Percentiles rank a stretch among this genome's conserved stretches.
These are phyloP conservation scores for Sthenelais limicola DNA, from an alignment of 2,888 invertebrate genomes.

Conservation along the genomic window DNA sequence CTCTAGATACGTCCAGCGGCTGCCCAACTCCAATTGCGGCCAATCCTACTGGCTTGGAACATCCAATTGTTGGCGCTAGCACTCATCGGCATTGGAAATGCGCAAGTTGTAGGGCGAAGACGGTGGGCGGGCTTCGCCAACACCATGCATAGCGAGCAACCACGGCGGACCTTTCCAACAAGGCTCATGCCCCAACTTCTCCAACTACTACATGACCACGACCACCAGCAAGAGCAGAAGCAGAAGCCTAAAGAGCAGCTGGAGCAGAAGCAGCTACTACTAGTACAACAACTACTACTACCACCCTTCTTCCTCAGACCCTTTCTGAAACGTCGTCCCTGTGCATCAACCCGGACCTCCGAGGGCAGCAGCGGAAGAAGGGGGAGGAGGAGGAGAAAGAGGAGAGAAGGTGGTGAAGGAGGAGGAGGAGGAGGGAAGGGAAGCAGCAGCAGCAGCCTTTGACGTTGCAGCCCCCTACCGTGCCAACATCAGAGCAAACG, in stretches of 20 bases:
- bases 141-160: constrained; percentile 35
- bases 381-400: too few species aligned
- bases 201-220: neutral
- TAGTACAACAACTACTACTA: neutral
- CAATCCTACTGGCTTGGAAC: too few species aligned
- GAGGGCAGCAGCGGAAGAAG: neutral
- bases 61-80: too few species aligned
- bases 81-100: constrained; percentile 43
- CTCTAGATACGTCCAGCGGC: too few species aligned
- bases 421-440: too few species aligned
- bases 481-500: neutral
- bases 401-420: too few species aligned
- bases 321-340: neutral
- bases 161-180: neutral
- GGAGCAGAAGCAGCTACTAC: neutral
- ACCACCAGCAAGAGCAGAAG: too few species aligned
- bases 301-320: neutral
- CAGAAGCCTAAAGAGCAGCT: too few species aligned
- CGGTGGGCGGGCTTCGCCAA: neutral
- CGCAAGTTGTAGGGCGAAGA: neutral
- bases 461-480: neutral
- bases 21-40: too few species aligned
- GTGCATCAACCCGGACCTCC: neutral
- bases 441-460: constrained; percentile 4
- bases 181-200: neutral